Evolutionary conservation across 2,888 invertebrate species (phyloP).

Genomic region (Hydropsyche betteni): DNA sequence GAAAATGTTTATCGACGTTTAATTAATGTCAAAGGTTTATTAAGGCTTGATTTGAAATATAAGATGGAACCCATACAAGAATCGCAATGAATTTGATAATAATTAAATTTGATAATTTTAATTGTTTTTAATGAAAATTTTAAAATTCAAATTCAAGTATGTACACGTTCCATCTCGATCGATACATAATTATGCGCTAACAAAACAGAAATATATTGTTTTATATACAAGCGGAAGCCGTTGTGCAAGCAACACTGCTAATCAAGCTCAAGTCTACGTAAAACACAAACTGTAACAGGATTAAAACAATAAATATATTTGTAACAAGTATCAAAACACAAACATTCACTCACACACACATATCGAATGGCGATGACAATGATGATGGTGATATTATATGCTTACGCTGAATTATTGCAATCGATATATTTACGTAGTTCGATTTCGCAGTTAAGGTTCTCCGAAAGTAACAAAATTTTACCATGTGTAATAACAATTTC

Average conservation of each 20-base stretch:
- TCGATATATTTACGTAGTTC: background rate
- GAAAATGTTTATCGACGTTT: too few relatives aligned
- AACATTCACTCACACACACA: slow-evolving; percentile 1
- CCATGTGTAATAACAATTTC: slow-evolving; percentile 7
- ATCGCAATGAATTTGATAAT: too few relatives aligned
- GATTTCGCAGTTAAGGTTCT: background rate
- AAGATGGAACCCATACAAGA: too few relatives aligned
- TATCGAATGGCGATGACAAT: slow-evolving; percentile 21
- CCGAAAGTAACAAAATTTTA: background rate
- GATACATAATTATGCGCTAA: too few relatives aligned
- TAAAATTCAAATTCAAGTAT: too few relatives aligned
- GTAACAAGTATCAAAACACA: background rate
- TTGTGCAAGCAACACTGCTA: slow-evolving; percentile 21
- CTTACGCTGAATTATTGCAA: background rate
- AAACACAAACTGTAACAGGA: slow-evolving; percentile 6
- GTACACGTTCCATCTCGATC: too few relatives aligned
- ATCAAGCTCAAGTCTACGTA: slow-evolving; percentile 11
- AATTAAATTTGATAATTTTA: too few relatives aligned
- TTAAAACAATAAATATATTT: background rate
- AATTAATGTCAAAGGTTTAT: too few relatives aligned
- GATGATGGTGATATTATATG: slow-evolving; percentile 5
- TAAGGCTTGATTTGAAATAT: too few relatives aligned
- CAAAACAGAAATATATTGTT: too few relatives aligned
- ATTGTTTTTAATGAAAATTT: too few relatives aligned
- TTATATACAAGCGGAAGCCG: slow-evolving; percentile 18